Base-by-base conservation (phyloP, 1,140 invertebrate genomes). In the Melanaphis sacchari region DNA sequence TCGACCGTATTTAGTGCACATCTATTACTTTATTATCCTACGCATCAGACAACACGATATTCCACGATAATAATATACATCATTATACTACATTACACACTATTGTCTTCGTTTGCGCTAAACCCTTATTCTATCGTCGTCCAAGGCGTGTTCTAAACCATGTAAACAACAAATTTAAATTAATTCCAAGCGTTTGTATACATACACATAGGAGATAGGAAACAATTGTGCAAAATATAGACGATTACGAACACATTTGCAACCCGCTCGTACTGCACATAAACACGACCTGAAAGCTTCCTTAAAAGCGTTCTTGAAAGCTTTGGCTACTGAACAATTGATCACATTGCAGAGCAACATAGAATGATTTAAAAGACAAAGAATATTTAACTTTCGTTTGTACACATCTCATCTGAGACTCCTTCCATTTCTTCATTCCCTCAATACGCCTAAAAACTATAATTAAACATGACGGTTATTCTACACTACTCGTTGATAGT, bases 131-230 rank as follows among this genome's bases (percentile, higher is more conserved):
- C 31, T 36, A n/a, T 18, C n/a, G 15, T n/a, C n/a, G 59, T n/a
- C 4, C n/a, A 15, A 76, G 59, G 31, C 59, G n/a, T 76, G 59
- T 76, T 36, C 15, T 18, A 76, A 1, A 76, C 59, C 59, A 18
- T 76, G 59, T 76, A 76, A 76, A 76, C 59, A 76, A n/a, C n/a
- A n/a, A 66, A 76, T 76, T 76, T n/a, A 76, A 76, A 76, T 76
- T 36, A 76, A 76, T 76, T 76, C 59, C 59, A 11, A n/a, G 31
- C 15, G 59, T 76, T 76, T 18, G n/a, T 66, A n/a, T 18, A n/a
- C 15, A n/a, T 15, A 15, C 9, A n/a, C 18, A 9, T 6, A n/a
- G n/a, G 15, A n/a, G 31, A 76, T 15, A n/a, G n/a, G 31, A 76
- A 76, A 76, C 59, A 76, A 76, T 76, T n/a, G 59, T 49, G 46